These are phyloP conservation scores for Chrysomela aeneicollis DNA, from an alignment of 2,888 invertebrate genomes.

Conservation along the genomic window DNA sequence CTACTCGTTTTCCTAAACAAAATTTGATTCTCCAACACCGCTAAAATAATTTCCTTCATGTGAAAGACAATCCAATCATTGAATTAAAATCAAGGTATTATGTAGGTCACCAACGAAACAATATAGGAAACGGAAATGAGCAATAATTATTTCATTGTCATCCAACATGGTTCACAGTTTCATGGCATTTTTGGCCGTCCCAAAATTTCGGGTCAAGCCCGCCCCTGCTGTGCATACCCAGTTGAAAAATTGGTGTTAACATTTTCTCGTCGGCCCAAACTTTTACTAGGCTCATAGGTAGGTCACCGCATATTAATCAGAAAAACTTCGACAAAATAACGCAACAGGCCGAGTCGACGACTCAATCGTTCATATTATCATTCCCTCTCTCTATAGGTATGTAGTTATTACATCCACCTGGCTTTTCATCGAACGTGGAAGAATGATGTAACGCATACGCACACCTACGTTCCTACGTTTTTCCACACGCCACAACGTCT, in stretches of 20 bases:
- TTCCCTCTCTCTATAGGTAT: conserved; percentile 16
- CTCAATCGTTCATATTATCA: conserved; percentile 26
- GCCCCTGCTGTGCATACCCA: not conserved
- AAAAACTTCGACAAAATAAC: conserved; percentile 19
- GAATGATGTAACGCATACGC: conserved; percentile 29
- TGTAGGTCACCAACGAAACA: too few relatives aligned
- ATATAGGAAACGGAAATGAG: too few relatives aligned
- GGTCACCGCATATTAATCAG: conserved; percentile 5
- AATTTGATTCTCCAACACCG: too few relatives aligned
- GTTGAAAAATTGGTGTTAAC: not conserved
- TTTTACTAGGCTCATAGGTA: not conserved
- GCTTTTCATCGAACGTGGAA: conserved; percentile 22
- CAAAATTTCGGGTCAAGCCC: not conserved
- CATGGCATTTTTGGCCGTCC: not conserved
- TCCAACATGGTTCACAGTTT: not conserved
- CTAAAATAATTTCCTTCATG: too few relatives aligned
- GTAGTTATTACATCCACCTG: conserved; percentile 26
- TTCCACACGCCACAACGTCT: conserved; percentile 35
- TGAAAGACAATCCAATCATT: too few relatives aligned
- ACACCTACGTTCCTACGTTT: conserved; percentile 38
- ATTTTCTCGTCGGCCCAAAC: not conserved
- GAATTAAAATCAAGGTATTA: too few relatives aligned
- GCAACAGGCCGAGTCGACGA: conserved; percentile 14
- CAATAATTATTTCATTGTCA: too few relatives aligned
- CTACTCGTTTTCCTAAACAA: too few relatives aligned